These are phyloP conservation scores for Sabellastarte sp. DNA, from an alignment of 2,888 invertebrate species.

Conservation along the genomic window DNA sequence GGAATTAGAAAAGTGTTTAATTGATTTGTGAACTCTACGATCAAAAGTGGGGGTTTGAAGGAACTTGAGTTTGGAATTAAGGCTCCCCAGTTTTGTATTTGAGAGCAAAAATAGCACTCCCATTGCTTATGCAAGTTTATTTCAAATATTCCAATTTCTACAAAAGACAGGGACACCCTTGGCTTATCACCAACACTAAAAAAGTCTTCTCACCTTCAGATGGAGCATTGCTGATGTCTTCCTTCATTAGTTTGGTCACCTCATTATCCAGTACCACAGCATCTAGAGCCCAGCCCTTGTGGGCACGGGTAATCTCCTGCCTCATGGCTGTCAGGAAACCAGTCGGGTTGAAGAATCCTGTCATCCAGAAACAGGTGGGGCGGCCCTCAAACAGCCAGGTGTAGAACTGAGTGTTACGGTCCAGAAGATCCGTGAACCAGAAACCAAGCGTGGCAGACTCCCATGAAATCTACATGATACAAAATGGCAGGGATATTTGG, in stretches of 20 bases:
- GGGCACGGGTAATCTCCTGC: slow-evolving; percentile 60
- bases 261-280: slow-evolving; percentile 59
- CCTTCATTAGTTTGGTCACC: slow-evolving; percentile 59
- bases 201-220: slow-evolving; percentile 77
- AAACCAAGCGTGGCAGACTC: slow-evolving; percentile 97
- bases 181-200: too few species aligned
- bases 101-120: too few species aligned
- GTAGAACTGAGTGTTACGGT: slow-evolving; percentile 85
- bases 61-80: too few species aligned
- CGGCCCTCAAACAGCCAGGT: slow-evolving; percentile 78
- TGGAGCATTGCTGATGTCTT: slow-evolving; percentile 73
- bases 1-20: too few species aligned
- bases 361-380: slow-evolving; percentile 94
- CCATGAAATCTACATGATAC: slow-evolving; percentile 79
- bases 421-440: slow-evolving; percentile 95
- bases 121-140: too few species aligned
- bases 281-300: slow-evolving; percentile 61
- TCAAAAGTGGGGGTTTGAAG: too few species aligned
- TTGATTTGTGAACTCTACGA: too few species aligned
- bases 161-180: too few species aligned
- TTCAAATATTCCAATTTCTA: too few species aligned
- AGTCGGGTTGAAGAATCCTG: slow-evolving; percentile 94
- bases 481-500: too few species aligned
- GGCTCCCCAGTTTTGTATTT: too few species aligned
- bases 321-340: slow-evolving; percentile 61